Percentiles rank a stretch among this genome's conserved stretches.
These are phyloP conservation scores for Geotrupes spiniger DNA, from an alignment of 2,888 invertebrate genomes.

Conservation along the genomic window DNA sequence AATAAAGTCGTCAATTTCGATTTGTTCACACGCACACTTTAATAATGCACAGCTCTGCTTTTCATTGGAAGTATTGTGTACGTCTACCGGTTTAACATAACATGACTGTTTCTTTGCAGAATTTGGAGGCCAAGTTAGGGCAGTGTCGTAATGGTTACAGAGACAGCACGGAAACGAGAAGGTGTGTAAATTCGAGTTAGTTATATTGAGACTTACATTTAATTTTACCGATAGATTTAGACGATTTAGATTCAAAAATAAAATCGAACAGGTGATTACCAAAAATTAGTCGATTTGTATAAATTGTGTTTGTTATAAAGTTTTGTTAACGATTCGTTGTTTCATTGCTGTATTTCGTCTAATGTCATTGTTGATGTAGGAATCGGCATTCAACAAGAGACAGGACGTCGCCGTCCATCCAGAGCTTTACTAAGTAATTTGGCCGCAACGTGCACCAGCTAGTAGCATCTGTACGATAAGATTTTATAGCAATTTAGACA, in stretches of 20 bases:
- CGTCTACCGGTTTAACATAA: too few species aligned
- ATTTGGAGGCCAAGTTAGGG: conserved; percentile 35
- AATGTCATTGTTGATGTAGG: conserved; percentile 20
- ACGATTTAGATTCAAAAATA: too few species aligned
- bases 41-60: too few species aligned
- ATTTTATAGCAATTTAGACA: conserved; percentile 2
- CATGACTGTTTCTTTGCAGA: conserved; percentile 34
- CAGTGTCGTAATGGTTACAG: conserved; percentile 30
- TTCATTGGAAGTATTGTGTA: too few species aligned
- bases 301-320: too few species aligned
- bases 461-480: not conserved
- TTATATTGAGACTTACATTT: conserved; percentile 6
- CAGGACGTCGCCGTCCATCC: conserved; percentile 31
- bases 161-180: conserved; percentile 18
- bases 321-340: too few species aligned
- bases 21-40: too few species aligned
- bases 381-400: conserved; percentile 30
- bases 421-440: conserved; percentile 30
- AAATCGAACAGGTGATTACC: conserved; percentile 7
- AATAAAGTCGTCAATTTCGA: too few species aligned
- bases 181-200: conserved; percentile 8
- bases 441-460: not conserved
- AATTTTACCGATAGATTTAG: conserved; percentile 7
- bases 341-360: too few species aligned
- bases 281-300: too few species aligned